Conservation (phyloP, 2,888 invertebrate genomes). For the Andrena minutula region DNA sequence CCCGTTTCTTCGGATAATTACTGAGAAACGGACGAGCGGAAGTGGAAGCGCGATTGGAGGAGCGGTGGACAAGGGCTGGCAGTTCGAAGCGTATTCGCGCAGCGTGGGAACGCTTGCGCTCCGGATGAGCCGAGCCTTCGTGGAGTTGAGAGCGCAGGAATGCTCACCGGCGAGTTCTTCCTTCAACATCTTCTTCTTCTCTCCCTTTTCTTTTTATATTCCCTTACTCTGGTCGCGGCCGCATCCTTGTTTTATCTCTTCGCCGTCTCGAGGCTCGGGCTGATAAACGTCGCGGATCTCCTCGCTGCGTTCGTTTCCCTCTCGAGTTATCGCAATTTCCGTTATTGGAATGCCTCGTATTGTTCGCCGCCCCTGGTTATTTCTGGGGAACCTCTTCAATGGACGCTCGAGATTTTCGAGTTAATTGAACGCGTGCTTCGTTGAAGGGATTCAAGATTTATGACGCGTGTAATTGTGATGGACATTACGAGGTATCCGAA, state of each 20-base stretch:
- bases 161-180: conserved; percentile 72
- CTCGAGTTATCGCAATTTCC: background rate
- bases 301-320: conserved; percentile 10
- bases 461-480: background rate
- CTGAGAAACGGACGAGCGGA: conserved; percentile 56
- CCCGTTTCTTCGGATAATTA: conserved; percentile 59
- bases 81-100: conserved; percentile 54
- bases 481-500: background rate
- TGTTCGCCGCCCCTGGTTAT: background rate
- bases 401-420: conserved; percentile 2
- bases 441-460: background rate
- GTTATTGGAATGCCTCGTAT: conserved; percentile 25
- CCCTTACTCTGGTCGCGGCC: conserved; percentile 1
- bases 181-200: conserved; percentile 32
- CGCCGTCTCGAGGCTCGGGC: conserved; percentile 13
- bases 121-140: conserved; percentile 62
- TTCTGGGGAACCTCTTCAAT: background rate
- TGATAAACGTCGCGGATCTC: conserved; percentile 49
- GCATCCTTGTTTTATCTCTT: conserved; percentile 33
- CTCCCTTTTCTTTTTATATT: conserved; percentile 15
- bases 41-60: conserved; percentile 61
- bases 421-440: conserved; percentile 31
- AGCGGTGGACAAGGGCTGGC: conserved; percentile 30
- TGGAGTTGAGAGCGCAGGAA: conserved; percentile 60
- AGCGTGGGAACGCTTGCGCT: conserved; percentile 66